These are phyloP conservation scores for Parotia lawesii DNA, from an alignment of 2,113 vertebrate genomes.

Conservation along the genomic window DNA sequence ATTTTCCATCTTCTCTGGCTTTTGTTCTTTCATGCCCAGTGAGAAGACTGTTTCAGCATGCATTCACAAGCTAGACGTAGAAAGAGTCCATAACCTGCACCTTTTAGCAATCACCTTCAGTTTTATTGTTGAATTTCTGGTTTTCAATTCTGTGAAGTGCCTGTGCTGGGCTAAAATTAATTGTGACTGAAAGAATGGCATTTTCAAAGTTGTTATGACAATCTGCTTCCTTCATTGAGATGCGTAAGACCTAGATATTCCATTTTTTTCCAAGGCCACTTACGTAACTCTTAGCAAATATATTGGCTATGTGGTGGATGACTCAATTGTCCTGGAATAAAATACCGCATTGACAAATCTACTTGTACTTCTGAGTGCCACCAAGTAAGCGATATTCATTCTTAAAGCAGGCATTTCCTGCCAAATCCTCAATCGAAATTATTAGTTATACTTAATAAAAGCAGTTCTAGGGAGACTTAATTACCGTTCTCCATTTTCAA, in stretches of 20 bases:
- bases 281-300: slow-evolving; percentile 49
- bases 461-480: background rate
- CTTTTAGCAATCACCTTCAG: background rate
- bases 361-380: background rate
- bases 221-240: slow-evolving; percentile 58
- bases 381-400: background rate
- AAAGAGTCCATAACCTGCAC: background rate
- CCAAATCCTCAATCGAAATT: background rate
- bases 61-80: background rate
- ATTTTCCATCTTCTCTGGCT: background rate
- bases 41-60: background rate
- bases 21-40: background rate
- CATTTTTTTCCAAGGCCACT: slow-evolving; percentile 30
- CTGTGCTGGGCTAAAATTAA: slow-evolving; percentile 36
- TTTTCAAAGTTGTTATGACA: slow-evolving; percentile 65
- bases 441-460: slow-evolving; percentile 27
- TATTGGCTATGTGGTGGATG: slow-evolving; percentile 22
- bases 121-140: background rate
- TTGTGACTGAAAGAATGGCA: slow-evolving; percentile 57
- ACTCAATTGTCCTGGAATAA: slow-evolving; percentile 52
- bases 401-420: slow-evolving; percentile 7
- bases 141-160: background rate
- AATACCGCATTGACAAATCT: slow-evolving; percentile 31
- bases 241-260: slow-evolving; percentile 42
- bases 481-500: slow-evolving; percentile 2